Evolutionary conservation across 2,888 invertebrate genomes (phyloP).

Genomic region (Cerastis leucographa): DNA sequence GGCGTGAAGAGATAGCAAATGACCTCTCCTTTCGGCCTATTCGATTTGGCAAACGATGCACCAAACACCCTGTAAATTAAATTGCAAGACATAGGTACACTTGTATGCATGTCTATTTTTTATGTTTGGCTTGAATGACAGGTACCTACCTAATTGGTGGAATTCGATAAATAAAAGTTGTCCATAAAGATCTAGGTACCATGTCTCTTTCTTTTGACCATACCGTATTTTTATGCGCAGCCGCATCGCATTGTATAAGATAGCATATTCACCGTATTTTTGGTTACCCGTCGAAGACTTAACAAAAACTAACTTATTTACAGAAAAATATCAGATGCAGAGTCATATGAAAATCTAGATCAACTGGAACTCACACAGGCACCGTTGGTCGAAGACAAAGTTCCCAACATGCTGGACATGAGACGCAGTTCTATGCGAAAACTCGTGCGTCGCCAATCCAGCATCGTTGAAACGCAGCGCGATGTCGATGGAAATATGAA

Average conservation of each 20-base stretch:
- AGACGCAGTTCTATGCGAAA: slow-evolving; percentile 92
- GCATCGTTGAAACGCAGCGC: slow-evolving; percentile 95
- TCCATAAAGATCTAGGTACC: neutral
- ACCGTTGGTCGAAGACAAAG: slow-evolving; percentile 77
- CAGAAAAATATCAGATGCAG: slow-evolving; percentile 89
- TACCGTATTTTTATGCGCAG: neutral
- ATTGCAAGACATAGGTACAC: too few species aligned
- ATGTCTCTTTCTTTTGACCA: neutral
- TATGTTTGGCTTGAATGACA: neutral
- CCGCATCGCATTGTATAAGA: neutral
- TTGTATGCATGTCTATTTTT: too few species aligned
- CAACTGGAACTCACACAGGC: slow-evolving; percentile 88
- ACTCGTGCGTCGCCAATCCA: slow-evolving; percentile 94
- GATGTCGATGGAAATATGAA: slow-evolving; percentile 95
- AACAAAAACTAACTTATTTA: slow-evolving; percentile 40
- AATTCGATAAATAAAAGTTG: neutral
- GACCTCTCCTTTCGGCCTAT: too few species aligned
- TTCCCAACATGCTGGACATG: slow-evolving; percentile 73
- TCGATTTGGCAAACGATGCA: too few species aligned
- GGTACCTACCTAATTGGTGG: too few species aligned
- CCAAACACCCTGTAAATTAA: too few species aligned
- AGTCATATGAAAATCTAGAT: slow-evolving; percentile 94
- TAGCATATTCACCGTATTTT: neutral
- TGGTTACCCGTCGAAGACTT: neutral
- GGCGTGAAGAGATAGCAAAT: too few species aligned